A percentile compares a stretch with the other conserved stretches of the same genome.
phyloP scores from a whole-genome alignment of 2,888 invertebrate genomes.

The Heterodera filipjevi region DNA sequence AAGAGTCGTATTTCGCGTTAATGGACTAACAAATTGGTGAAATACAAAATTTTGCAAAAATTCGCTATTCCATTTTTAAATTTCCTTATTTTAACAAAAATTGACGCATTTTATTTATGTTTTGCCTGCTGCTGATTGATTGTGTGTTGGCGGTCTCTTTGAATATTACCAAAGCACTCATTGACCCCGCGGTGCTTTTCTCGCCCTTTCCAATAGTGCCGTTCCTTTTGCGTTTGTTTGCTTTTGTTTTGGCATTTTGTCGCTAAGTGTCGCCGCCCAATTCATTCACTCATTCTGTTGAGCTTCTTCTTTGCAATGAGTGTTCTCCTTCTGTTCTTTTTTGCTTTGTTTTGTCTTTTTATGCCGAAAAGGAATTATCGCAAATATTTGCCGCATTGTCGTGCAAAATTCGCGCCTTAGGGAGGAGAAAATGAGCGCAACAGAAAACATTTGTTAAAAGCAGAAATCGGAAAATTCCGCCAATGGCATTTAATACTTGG shows the following conservation, averaged over 20 bases:
- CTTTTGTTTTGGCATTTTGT: conserved; percentile 1
- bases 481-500: too few relatives aligned
- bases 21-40: neutral
- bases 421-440: neutral
- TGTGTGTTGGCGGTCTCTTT: neutral
- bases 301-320: neutral
- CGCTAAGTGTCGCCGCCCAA: neutral
- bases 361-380: neutral
- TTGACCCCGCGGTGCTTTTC: neutral
- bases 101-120: neutral
- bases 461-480: too few relatives aligned
- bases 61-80: neutral
- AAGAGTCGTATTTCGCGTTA: neutral
- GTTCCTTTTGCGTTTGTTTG: neutral
- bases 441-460: neutral
- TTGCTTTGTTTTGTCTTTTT: neutral
- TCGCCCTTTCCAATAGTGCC: neutral
- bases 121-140: neutral
- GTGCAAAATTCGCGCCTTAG: neutral
- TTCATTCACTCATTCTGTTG: neutral
- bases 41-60: neutral
- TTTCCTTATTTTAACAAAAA: too few relatives aligned
- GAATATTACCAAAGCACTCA: neutral
- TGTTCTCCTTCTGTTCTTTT: neutral
- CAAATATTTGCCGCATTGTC: neutral